phyloP scores from a whole-genome alignment of 2,113 vertebrate species.

The Aspidoscelis tigris region DNA sequence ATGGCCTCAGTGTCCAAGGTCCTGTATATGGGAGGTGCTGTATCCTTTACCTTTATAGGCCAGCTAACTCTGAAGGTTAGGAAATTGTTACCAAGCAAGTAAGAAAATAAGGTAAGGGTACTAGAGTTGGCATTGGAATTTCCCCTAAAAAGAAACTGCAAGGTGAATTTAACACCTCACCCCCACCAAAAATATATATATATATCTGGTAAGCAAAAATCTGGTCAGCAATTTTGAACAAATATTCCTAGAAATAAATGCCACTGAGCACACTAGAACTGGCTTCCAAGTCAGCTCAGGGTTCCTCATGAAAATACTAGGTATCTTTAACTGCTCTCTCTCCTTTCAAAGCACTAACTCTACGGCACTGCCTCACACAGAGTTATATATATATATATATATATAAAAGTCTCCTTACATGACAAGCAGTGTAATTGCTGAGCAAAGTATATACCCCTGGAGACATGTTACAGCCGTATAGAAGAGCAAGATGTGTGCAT shows the following conservation, averaged over 20 bases:
- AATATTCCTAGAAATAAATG: no score
- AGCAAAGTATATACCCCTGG: slow-evolving; percentile 23
- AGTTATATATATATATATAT: neutral
- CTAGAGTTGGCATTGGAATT: neutral
- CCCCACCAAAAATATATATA: no score
- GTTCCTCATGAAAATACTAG: neutral
- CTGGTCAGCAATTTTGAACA: no score
- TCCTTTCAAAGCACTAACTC: neutral
- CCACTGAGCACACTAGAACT: no score
- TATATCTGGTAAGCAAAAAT: no score
- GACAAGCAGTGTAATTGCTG: neutral
- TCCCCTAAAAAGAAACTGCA: neutral
- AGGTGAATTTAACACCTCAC: neutral
- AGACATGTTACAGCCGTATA: neutral
- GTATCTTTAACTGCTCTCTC: neutral
- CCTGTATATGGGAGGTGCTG: no score
- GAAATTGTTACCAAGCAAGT: neutral
- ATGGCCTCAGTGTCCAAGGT: no score
- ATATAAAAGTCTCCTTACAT: slow-evolving; percentile 24
- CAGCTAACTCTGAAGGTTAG: no score
- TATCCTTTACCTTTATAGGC: no score
- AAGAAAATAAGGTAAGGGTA: neutral
- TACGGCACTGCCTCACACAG: neutral
- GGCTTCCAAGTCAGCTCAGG: neutral
- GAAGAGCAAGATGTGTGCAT: slow-evolving; percentile 16